Evolutionary conservation across 1,140 invertebrate genomes (phyloP), one percentile per base, ranked within the genome.

Genomic region (Teleopsis dalmanni): DNA sequence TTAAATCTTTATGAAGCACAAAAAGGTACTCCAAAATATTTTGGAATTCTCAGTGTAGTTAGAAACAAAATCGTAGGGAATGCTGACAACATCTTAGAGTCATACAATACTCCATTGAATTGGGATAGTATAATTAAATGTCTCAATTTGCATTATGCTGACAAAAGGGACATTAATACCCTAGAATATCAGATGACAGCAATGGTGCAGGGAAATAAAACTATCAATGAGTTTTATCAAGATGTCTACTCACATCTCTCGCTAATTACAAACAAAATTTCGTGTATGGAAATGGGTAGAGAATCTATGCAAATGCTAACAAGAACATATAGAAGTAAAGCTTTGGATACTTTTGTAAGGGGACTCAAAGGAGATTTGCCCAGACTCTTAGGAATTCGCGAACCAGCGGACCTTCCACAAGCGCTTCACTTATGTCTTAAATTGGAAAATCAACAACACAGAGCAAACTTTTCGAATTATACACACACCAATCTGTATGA

Each of bases 221-320:
- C 43, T 2, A 19, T 53, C 13, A 18, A 49, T 23, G 48, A 53
- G 18, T 53, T 53, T 18, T 53, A 53, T 23, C 47, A 49, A 31
- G 10, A 25, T n/a, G 51, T 53, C 1, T 53, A 49, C 27, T 27
- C 25, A 33, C 35, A 53, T 18, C 23, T 53, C 3, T 47, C 44
- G 9, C 16, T 46, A 10, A 41, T 46, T 11, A 18, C 47, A 13
- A 51, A 50, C 11, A 50, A 46, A 34, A 8, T 47, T 26, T 14
- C 23, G 16, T 38, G 43, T 14, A 1, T 46, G 13, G 26, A 51
- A 14, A 22, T 27, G 23, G 18, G 42, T 9, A 40, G 22, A 14
- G 42, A 51, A 33, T 31, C 42, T 40, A 5, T 51, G 4, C 8
- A 19, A 5, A 37, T 44, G 29, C 16, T 47, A 18, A 36, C 45